Base-by-base conservation (phyloP, 2,888 invertebrate species). In the Pantelozetes paolii region DNA sequence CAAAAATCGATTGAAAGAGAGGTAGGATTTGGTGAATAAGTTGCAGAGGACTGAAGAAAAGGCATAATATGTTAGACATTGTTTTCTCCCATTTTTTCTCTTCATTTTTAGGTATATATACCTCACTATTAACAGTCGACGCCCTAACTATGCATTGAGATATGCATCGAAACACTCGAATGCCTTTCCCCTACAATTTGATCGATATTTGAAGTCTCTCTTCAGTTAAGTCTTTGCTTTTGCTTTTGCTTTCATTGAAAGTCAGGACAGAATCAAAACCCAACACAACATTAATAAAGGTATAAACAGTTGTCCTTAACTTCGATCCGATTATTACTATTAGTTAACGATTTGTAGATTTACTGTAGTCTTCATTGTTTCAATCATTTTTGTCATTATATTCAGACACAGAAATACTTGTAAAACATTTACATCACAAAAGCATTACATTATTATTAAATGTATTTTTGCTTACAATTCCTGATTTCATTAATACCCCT, bases 101-200 rank as follows among this genome's bases (percentile, higher is more conserved):
- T n/a, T 9, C 48, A 48, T 9, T 48, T 6, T 15, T 48, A 48
- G 48, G 20, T 48, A 48, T 57, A 57, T 57, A 57, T 57, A 23
- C 28, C 13, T 28, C 23, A 23, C 5, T 57, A 23, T 57, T 26
- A 57, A 23, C 23, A 57, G 57, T 57, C 57, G 57, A 57, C 57
- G 57, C 57, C 57, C 57, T 20, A 13, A 57, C 23, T 57, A 23
- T 23, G 57, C 57, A 57, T 57, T 5, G 28, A 57, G 57, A 57
- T 57, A 57, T 57, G 57, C 57, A 57, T 57, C 57, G 57, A 57
- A 57, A 57, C 57, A 57, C 57, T 57, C 57, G 23, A 57, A 57
- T 57, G 57, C 57, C 36, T 28, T 50, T 57, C 13, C 57, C 57
- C 18, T 20, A 20, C 5, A 57, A 57, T 57, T 23, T 57, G 57